These are phyloP conservation scores for Bombus terrestris DNA, from an alignment of 1,140 invertebrate genomes.

Conservation along the genomic window DNA sequence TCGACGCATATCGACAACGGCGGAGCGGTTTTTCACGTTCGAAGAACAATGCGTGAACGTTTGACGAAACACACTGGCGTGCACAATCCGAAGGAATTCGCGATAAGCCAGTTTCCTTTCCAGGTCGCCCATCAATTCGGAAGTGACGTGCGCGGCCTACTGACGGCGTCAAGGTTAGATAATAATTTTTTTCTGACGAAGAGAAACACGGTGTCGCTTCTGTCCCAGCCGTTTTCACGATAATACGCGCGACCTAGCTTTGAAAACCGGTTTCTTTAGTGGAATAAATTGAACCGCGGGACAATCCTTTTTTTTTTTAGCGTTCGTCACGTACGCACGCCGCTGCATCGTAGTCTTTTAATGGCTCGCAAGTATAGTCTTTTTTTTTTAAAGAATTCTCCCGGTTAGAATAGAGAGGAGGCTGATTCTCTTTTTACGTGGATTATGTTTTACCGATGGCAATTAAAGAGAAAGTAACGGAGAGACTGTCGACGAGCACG, in stretches of 20 bases:
- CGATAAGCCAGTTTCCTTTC: neutral
- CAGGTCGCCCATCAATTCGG: neutral
- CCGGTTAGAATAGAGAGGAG: neutral
- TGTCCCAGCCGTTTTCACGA: slow-evolving; percentile 13
- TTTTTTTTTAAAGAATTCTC: neutral
- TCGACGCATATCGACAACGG: neutral
- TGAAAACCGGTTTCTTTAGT: slow-evolving; percentile 50
- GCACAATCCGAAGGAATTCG: no score
- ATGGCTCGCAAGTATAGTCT: neutral
- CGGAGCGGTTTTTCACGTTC: neutral
- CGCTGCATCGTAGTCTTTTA: neutral
- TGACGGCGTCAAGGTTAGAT: slow-evolving; percentile 52
- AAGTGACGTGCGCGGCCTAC: slow-evolving; percentile 11
- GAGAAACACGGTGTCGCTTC: neutral
- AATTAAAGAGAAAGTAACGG: slow-evolving; percentile 29
- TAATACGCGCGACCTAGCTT: neutral
- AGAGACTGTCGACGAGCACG: neutral
- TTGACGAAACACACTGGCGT: no score
- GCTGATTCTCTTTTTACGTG: neutral
- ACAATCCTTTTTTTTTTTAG: slow-evolving; percentile 7
- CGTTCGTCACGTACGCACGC: neutral
- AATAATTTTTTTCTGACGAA: slow-evolving; percentile 48
- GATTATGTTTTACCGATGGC: neutral
- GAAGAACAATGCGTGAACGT: no score
- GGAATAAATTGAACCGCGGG: slow-evolving; percentile 56